Evolutionary conservation across 2,888 invertebrate species (phyloP).

Genomic region (Drosophila picticornis): DNA sequence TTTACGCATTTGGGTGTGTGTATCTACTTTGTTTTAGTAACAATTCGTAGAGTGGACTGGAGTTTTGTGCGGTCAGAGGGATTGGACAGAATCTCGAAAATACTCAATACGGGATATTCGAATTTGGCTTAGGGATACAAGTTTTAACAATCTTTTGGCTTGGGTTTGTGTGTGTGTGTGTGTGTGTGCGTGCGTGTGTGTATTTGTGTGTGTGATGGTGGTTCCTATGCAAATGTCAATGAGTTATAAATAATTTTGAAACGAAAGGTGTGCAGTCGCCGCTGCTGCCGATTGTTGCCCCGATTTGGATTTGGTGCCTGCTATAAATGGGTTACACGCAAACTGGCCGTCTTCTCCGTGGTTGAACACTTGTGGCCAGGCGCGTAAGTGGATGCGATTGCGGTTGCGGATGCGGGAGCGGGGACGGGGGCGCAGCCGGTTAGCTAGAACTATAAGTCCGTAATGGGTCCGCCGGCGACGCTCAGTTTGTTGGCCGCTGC

Average conservation of each 20-base stretch:
- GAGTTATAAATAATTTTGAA: constrained; percentile 74
- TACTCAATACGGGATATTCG: constrained; percentile 13
- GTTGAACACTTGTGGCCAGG: constrained; percentile 9
- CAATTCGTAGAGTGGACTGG: constrained; percentile 24
- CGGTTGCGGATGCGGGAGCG: constrained; percentile 11
- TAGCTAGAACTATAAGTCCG: constrained; percentile 85
- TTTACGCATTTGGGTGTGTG: constrained; percentile 20
- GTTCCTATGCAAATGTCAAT: constrained; percentile 59
- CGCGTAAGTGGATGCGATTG: background rate
- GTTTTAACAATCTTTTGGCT: constrained; percentile 45
- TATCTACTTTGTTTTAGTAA: constrained; percentile 46
- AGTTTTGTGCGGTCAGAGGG: constrained; percentile 41
- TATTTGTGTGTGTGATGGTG: background rate
- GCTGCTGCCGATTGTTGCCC: constrained; percentile 30
- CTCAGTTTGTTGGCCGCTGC: constrained; percentile 73
- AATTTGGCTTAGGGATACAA: constrained; percentile 34
- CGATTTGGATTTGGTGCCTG: constrained; percentile 41
- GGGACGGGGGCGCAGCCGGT: constrained; percentile 33
- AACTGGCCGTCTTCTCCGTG: constrained; percentile 28
- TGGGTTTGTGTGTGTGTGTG: constrained; percentile 1
- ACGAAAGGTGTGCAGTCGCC: constrained; percentile 58
- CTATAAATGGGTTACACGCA: constrained; percentile 81
- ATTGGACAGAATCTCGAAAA: constrained; percentile 12
- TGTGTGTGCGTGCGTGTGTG: background rate
- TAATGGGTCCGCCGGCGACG: constrained; percentile 84